Base-by-base conservation (phyloP, 1,140 invertebrate species). In the Brachionus rotundiformis region DNA sequence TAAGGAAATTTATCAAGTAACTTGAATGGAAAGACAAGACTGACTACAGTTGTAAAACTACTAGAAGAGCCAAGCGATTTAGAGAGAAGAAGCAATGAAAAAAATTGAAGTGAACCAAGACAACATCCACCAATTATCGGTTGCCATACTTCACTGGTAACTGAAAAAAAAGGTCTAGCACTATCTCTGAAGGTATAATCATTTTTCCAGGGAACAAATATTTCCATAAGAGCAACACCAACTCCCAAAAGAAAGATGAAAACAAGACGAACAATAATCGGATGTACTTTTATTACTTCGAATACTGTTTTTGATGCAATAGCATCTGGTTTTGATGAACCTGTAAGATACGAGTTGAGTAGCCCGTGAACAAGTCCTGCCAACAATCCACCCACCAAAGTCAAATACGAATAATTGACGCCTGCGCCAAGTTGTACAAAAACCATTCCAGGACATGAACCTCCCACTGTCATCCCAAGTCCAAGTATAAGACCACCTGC, bases 111-210 rank as follows among this genome's bases (percentile, higher is more conserved):
- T 11, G 49, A 77, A 13, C 75, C 75, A 5, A 77, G 31, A 59
- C 44, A 59, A 77, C 19, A 54, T 16, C 75, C 75, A 19, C 25
- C 44, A 54, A 77, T 54, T 16, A 59, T 41, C 33, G 75, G 75
- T 19, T 54, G 44, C 75, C 75, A 77, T n/a, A 73, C 68, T 73
- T 73, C 68, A 29, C 68, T 73, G 2, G 68, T 73, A 3, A 73
- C 16, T 3, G 36, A 41, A 47, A 73, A 73, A 44, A 73, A 44
- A 8, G 68, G 36, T 44, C 36, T 19, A 1, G 16, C n/a, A 11
- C 16, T 16, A 47, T 73, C 39, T 73, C 23, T 73, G 41, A 73
- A 44, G 25, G 36, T 3, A 27, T 73, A 73, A 7, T 73, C 68
- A 13, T 29, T 73, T 73, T 44, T 73, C 68, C 68, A 73, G 25